Percentiles rank a stretch among this genome's conserved stretches.
These are phyloP conservation scores for Erythrocercus mccallii DNA, from an alignment of 2,113 vertebrate species.

Conservation along the genomic window DNA sequence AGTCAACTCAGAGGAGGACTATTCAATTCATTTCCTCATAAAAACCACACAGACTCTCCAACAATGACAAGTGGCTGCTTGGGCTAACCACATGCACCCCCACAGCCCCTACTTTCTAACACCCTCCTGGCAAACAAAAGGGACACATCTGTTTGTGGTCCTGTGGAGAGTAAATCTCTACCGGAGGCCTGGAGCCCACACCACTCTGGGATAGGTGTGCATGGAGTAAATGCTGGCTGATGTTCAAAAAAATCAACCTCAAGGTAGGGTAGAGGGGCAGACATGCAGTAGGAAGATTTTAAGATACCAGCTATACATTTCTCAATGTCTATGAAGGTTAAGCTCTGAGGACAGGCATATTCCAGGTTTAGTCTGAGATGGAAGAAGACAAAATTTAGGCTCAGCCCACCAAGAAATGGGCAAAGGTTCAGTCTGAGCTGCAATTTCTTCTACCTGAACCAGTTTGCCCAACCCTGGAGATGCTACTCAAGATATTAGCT, in stretches of 20 bases:
- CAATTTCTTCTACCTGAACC: slow-evolving; percentile 23
- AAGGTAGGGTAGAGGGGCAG: background rate
- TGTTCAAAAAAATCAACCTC: slow-evolving; percentile 4
- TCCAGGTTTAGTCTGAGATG: background rate
- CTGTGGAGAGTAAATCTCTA: background rate
- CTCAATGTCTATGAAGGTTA: background rate
- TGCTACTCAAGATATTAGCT: slow-evolving; percentile 35
- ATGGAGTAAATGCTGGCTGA: background rate
- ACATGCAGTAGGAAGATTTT: background rate
- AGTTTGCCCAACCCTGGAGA: slow-evolving; percentile 46
- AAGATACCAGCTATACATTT: background rate
- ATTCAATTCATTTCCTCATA: background rate
- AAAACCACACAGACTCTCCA: slow-evolving; percentile 59
- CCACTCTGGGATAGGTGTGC: background rate
- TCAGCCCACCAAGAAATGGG: background rate
- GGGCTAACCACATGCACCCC: slow-evolving; percentile 70
- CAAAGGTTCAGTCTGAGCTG: slow-evolving; percentile 1
- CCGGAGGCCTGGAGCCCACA: background rate
- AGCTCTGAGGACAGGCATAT: background rate
- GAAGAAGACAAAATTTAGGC: background rate
- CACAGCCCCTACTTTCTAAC: slow-evolving; percentile 20
- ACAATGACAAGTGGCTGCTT: slow-evolving; percentile 57
- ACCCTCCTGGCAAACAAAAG: slow-evolving; percentile 51
- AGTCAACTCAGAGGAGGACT: background rate
- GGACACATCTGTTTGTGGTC: slow-evolving; percentile 9